These are phyloP conservation scores for Euphydryas editha DNA, from an alignment of 2,888 invertebrate genomes.

Conservation along the genomic window DNA sequence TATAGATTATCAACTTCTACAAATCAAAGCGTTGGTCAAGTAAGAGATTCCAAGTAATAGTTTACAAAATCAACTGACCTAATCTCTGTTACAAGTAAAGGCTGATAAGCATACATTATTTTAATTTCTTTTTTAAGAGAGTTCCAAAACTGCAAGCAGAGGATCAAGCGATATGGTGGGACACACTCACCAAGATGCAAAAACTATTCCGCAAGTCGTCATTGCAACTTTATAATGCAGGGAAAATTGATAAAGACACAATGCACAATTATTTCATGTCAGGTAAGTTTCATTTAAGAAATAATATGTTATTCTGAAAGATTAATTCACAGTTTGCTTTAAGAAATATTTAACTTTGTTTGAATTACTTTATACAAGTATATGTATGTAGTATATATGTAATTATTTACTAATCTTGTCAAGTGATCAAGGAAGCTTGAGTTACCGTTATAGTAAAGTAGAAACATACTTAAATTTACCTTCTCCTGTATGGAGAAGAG, in stretches of 20 bases:
- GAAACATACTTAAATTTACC: too few relatives aligned
- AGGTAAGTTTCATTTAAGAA: conserved; percentile 82
- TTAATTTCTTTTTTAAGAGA: conserved; percentile 80
- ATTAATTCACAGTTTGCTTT: not conserved
- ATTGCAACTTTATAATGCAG: conserved; percentile 90
- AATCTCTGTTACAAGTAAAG: not conserved
- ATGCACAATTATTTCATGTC: conserved; percentile 99
- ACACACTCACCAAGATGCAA: conserved; percentile 97
- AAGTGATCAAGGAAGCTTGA: too few relatives aligned
- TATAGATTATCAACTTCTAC: too few relatives aligned
- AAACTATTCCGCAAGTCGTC: conserved; percentile 96
- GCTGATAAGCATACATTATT: not conserved
- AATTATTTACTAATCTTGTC: not conserved
- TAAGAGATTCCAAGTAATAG: too few relatives aligned
- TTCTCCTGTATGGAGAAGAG: too few relatives aligned
- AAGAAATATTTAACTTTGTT: not conserved
- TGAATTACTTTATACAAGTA: not conserved
- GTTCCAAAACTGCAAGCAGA: conserved; percentile 97
- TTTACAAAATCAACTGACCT: not conserved
- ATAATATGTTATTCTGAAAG: not conserved
- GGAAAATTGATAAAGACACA: conserved; percentile 94
- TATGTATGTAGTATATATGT: too few relatives aligned
- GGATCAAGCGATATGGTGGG: conserved; percentile 99
- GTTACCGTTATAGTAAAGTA: too few relatives aligned
- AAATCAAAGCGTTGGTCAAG: too few relatives aligned